phyloP scores from a whole-genome alignment of 2,113 vertebrate species.

The Oplegnathus fasciatus region DNA sequence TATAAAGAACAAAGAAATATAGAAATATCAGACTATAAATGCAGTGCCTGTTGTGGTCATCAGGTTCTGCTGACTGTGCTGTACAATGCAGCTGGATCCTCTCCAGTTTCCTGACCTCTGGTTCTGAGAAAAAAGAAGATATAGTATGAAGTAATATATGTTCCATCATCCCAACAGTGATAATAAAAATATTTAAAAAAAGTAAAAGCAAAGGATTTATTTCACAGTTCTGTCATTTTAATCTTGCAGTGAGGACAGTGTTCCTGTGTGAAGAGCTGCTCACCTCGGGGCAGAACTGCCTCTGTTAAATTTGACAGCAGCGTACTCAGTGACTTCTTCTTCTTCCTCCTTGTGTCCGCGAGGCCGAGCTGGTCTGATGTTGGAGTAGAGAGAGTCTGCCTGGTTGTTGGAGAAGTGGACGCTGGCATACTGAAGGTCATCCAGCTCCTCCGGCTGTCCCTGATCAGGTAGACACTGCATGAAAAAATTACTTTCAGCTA shows the following conservation, averaged over 20 bases:
- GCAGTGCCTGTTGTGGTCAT: not conserved
- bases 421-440: not conserved
- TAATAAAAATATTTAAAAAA: too few species aligned
- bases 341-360: not conserved
- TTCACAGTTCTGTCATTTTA: not conserved
- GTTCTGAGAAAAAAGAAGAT: not conserved
- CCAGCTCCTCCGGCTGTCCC: conserved; percentile 2
- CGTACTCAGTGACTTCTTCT: not conserved
- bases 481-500: not conserved
- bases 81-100: conserved; percentile 28
- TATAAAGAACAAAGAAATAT: too few species aligned
- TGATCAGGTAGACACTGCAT: not conserved
- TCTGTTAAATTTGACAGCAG: not conserved
- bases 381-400: not conserved
- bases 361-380: not conserved
- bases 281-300: not conserved
- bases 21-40: not conserved
- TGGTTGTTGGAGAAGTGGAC: not conserved
- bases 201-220: not conserved
- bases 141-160: not conserved
- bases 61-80: conserved; percentile 14
- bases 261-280: not conserved
- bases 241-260: not conserved
- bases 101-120: not conserved
- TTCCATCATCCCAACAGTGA: not conserved